These are phyloP conservation scores for Drosophila dunni DNA, from an alignment of 1,140 invertebrate species.

Conservation along the genomic window DNA sequence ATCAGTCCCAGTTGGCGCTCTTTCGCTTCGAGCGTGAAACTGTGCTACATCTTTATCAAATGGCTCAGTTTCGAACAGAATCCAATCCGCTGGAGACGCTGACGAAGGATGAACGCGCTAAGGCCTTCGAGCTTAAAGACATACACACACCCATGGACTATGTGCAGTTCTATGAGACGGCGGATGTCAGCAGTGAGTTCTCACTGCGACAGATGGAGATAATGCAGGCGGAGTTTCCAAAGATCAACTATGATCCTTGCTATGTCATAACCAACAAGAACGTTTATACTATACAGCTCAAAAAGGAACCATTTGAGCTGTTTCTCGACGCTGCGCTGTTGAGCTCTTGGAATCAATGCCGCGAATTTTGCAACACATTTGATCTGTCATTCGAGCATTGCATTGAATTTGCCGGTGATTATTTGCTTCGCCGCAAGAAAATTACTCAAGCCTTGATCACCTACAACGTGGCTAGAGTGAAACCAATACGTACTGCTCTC, in stretches of 20 bases:
- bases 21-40: constrained; percentile 86
- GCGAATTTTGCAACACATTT: constrained; percentile 85
- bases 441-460: constrained; percentile 89
- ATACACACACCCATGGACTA: constrained; percentile 82
- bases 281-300: constrained; percentile 89
- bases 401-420: constrained; percentile 90
- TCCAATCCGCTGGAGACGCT: constrained; percentile 49
- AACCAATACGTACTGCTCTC: constrained; percentile 89
- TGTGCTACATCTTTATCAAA: constrained; percentile 79
- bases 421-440: constrained; percentile 87
- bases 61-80: constrained; percentile 70
- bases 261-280: constrained; percentile 89
- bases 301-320: constrained; percentile 87
- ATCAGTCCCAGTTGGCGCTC: constrained; percentile 85
- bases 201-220: constrained; percentile 80
- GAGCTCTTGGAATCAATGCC: constrained; percentile 75
- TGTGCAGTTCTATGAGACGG: constrained; percentile 74
- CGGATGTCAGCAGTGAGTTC: constrained; percentile 67
- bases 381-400: constrained; percentile 89
- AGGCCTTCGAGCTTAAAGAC: constrained; percentile 85
- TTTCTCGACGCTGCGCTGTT: constrained; percentile 87
- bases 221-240: constrained; percentile 80
- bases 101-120: constrained; percentile 85
- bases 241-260: constrained; percentile 87
- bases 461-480: constrained; percentile 90